Conservation (phyloP, 2,888 invertebrate species). For the Watsonalla binaria region DNA sequence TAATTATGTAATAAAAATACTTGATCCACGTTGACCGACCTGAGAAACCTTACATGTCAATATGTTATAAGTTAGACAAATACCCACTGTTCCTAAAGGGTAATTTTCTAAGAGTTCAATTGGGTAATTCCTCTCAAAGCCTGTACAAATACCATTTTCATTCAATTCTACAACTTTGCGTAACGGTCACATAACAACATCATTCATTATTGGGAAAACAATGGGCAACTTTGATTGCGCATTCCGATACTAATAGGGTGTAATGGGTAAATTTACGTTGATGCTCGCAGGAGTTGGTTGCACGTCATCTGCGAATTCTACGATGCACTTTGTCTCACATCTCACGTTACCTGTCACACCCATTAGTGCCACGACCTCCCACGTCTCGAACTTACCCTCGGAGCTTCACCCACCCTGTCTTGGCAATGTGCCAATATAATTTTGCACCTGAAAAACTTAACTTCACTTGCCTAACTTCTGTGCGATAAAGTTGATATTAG, state of each 20-base stretch:
- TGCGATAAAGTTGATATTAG: conserved; percentile 37
- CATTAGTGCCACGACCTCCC: conserved; percentile 71
- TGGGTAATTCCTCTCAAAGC: not conserved
- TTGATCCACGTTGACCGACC: not conserved
- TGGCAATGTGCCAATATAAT: conserved; percentile 41
- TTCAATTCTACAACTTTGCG: conserved; percentile 1
- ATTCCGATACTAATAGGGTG: not conserved
- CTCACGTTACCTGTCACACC: conserved; percentile 74
- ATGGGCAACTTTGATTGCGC: conserved; percentile 1
- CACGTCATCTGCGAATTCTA: conserved; percentile 29
- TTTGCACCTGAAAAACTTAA: conserved; percentile 30
- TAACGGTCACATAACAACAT: conserved; percentile 12
- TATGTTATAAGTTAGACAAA: not conserved
- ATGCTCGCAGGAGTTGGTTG: too few species aligned
- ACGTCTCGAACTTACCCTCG: conserved; percentile 49
- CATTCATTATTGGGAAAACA: conserved; percentile 38
- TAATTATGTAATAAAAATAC: not conserved
- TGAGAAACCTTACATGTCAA: not conserved
- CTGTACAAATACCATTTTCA: not conserved
- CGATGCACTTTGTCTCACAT: conserved; percentile 71
- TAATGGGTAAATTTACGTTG: not conserved
- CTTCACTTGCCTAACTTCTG: conserved; percentile 8
- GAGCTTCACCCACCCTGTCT: conserved; percentile 60
- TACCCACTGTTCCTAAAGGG: not conserved
- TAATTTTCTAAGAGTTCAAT: not conserved